Conservation (phyloP, 2,888 invertebrate species). For the Leptopilina drosophilae region DNA sequence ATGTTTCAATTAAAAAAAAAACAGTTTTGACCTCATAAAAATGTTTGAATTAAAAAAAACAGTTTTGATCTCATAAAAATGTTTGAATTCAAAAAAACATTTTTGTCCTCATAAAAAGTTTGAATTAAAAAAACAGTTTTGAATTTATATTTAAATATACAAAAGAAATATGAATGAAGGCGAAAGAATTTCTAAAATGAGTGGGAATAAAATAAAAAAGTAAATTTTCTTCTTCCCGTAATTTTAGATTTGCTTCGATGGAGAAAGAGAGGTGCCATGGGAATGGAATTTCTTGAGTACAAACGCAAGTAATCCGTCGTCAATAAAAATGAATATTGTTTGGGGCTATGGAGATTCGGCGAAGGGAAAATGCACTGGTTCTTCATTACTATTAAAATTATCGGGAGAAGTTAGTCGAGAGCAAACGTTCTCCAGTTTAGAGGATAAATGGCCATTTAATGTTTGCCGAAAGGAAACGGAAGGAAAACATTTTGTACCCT, state of each 20-base stretch:
- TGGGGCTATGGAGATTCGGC: constrained; percentile 69
- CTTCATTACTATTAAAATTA: constrained; percentile 66
- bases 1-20: too few relatives aligned
- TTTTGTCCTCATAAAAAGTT: too few relatives aligned
- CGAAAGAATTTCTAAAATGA: too few relatives aligned
- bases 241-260: constrained; percentile 68
- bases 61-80: too few relatives aligned
- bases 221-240: too few relatives aligned
- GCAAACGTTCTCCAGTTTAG: constrained; percentile 65
- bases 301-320: constrained; percentile 66
- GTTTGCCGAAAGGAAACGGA: constrained; percentile 64
- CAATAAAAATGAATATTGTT: constrained; percentile 62
- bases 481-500: constrained; percentile 66
- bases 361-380: constrained; percentile 70
- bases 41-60: too few relatives aligned
- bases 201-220: too few relatives aligned
- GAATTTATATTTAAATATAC: too few relatives aligned
- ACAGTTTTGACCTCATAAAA: too few relatives aligned
- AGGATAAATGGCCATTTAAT: constrained; percentile 69
- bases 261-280: constrained; percentile 69
- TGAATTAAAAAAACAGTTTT: too few relatives aligned
- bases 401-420: constrained; percentile 67
- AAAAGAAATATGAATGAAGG: too few relatives aligned
- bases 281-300: constrained; percentile 71
- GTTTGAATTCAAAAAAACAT: too few relatives aligned